Evolutionary conservation across 1,140 invertebrate species (phyloP).

Genomic region (Lethrus apterus): DNA sequence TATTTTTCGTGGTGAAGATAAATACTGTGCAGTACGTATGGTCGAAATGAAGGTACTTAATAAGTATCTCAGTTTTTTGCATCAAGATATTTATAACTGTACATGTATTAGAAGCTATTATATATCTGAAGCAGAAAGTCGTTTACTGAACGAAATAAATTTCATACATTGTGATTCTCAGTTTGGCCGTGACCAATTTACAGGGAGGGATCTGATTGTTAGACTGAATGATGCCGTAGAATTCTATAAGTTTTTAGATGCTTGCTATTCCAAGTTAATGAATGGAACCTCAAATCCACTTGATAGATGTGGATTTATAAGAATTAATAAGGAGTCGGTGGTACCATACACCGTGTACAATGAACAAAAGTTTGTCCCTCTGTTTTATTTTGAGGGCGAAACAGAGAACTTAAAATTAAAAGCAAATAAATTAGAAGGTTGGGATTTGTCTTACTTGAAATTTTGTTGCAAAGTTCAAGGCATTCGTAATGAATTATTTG

Average conservation of each 20-base stretch:
- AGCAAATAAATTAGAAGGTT: conserved; percentile 75
- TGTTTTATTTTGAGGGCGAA: conserved; percentile 92
- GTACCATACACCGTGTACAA: conserved; percentile 86
- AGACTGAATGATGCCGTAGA: conserved; percentile 77
- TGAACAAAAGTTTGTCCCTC: conserved; percentile 77
- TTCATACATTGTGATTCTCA: conserved; percentile 82
- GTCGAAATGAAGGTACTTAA: conserved; percentile 81
- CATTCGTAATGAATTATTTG: conserved; percentile 83
- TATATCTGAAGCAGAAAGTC: conserved; percentile 83
- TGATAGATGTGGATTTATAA: conserved; percentile 86
- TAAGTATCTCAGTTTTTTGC: conserved; percentile 73
- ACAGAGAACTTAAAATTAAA: conserved; percentile 82
- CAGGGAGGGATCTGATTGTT: conserved; percentile 83
- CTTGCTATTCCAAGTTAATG: conserved; percentile 77
- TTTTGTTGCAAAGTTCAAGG: conserved; percentile 93
- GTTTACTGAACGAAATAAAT: conserved; percentile 90
- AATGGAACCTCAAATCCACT: conserved; percentile 55
- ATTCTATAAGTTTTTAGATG: conserved; percentile 84
- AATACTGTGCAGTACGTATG: conserved; percentile 86
- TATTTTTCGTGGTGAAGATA: conserved; percentile 73
- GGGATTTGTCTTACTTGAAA: conserved; percentile 87
- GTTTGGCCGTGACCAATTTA: conserved; percentile 85
- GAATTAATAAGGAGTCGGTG: conserved; percentile 89
- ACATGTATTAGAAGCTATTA: conserved; percentile 89
- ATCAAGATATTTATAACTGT: conserved; percentile 78